Evolutionary conservation across 1,140 invertebrate genomes (phyloP).

Genomic region (Leptopilina boulardi): DNA sequence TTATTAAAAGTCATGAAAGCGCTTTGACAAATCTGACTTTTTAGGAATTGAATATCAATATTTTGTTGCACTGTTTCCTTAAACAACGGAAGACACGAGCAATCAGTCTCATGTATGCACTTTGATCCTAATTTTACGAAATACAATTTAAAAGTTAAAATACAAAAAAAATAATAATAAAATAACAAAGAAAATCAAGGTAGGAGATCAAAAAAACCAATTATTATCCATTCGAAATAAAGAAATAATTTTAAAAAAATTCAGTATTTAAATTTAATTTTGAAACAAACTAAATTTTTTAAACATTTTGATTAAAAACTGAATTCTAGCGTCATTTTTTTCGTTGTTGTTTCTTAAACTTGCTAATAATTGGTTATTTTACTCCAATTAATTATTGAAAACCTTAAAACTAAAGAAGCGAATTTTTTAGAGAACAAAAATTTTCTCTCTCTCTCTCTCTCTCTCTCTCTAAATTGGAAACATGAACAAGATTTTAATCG

Average conservation of each 20-base stretch:
- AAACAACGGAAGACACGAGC: background rate
- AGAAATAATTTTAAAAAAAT: no score
- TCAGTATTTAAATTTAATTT: no score
- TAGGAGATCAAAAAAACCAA: background rate
- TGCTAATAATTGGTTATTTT: no score
- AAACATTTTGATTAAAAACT: no score
- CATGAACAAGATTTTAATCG: background rate
- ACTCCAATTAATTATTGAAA: background rate
- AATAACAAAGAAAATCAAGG: conserved; percentile 1
- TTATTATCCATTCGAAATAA: background rate
- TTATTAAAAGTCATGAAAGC: background rate
- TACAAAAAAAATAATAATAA: background rate
- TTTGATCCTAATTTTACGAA: background rate
- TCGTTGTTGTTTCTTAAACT: no score
- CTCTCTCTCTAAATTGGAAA: background rate
- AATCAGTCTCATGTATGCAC: background rate
- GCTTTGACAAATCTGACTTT: background rate
- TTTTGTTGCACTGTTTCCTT: conserved; percentile 4
- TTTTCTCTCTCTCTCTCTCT: background rate
- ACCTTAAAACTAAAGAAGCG: background rate
- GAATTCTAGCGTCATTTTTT: no score
- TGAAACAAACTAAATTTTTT: no score
- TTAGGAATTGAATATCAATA: conserved; percentile 4
- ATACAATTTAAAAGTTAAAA: background rate
- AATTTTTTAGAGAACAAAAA: background rate